A percentile compares a stretch with the other conserved stretches of the same genome.
These are phyloP conservation scores for Eonycteris spelaea DNA, from an alignment of 2,113 vertebrate species.

Conservation along the genomic window DNA sequence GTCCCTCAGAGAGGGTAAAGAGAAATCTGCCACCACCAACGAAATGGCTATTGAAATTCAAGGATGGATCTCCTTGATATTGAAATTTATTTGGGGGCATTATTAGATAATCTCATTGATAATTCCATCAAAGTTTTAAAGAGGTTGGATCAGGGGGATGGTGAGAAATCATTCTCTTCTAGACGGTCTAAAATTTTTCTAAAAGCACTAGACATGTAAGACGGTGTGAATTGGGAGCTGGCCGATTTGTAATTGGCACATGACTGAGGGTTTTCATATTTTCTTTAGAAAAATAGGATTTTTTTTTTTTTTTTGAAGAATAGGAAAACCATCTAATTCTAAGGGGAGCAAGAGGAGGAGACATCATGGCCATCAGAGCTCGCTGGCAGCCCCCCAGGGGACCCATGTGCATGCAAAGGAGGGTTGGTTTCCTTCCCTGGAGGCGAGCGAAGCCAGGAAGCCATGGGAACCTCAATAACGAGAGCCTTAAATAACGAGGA, in stretches of 20 bases:
- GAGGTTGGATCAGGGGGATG: not conserved
- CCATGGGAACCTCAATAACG: not conserved
- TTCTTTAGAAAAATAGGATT: not conserved
- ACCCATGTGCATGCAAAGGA: not conserved
- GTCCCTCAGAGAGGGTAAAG: not conserved
- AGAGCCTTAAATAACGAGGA: not conserved
- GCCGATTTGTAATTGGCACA: not conserved
- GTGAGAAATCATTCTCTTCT: not conserved
- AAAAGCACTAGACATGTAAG: not conserved
- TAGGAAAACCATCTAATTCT: not conserved
- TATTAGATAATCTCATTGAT: not conserved
- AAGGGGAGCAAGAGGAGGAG: not conserved
- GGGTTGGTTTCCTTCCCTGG: fast-evolving
- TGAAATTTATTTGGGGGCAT: not conserved
- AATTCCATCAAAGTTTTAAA: not conserved
- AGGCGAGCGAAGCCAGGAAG: not conserved
- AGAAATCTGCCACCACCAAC: fast-evolving
- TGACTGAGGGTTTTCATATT: not conserved
- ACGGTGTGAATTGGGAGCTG: not conserved
- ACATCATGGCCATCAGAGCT: fast-evolving
- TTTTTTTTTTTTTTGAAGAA: too few species aligned
- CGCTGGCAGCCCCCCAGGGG: not conserved
- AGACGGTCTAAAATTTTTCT: too few species aligned
- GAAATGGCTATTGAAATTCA: not conserved
- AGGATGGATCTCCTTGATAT: not conserved